phyloP scores from a whole-genome alignment of 2,113 vertebrate genomes.

The Prunella himalayana region DNA sequence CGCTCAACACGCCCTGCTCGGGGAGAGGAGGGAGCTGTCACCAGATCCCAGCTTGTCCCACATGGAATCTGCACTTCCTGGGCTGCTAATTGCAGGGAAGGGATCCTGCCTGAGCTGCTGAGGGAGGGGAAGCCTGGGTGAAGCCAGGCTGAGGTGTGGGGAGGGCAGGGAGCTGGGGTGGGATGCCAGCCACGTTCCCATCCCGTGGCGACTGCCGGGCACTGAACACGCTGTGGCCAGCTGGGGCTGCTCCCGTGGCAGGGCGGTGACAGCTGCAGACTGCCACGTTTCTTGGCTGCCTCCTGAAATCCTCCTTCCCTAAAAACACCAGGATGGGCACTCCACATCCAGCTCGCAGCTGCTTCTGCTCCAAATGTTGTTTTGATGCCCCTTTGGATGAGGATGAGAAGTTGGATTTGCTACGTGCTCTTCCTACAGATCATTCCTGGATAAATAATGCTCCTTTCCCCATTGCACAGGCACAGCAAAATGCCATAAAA shows the following conservation, averaged over 20 bases:
- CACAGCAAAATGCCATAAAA: not conserved
- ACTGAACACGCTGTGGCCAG: not conserved
- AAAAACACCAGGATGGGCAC: not conserved
- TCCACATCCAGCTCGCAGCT: not conserved
- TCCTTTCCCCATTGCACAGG: rapidly evolving
- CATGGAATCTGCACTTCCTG: rapidly evolving
- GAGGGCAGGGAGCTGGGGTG: not conserved
- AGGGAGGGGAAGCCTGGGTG: not conserved
- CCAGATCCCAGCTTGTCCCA: not conserved
- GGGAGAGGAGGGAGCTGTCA: not conserved
- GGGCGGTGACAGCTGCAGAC: not conserved
- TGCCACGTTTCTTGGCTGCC: slow-evolving; percentile 33
- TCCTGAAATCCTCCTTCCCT: not conserved
- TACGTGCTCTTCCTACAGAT: not conserved
- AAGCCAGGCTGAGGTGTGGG: not conserved
- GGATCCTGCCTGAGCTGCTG: not conserved
- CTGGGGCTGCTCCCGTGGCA: not conserved
- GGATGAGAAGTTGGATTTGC: not conserved
- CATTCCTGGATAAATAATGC: not conserved
- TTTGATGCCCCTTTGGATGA: not conserved
- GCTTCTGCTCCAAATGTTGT: not conserved
- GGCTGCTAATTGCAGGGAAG: not conserved
- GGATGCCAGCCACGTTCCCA: not conserved
- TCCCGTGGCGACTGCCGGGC: not conserved
- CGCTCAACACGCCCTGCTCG: not conserved